A percentile compares a stretch with the other conserved stretches of the same genome.
Conservation (phyloP, 2,888 invertebrate species). For the Sympetrum striolatum region DNA sequence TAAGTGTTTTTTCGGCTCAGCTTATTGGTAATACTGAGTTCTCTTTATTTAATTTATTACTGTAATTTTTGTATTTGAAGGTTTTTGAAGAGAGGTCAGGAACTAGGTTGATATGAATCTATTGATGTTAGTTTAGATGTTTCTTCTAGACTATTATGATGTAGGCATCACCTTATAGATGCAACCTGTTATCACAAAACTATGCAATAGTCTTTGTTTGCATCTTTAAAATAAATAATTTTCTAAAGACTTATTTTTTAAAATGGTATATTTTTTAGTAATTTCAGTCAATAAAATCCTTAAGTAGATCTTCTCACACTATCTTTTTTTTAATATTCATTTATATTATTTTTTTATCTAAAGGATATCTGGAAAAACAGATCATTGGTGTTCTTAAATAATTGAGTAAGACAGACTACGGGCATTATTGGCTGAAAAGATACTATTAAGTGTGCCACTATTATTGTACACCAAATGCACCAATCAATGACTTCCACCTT, state of each 20-base stretch:
- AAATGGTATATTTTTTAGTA: slow-evolving; percentile 17
- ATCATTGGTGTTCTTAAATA: no score
- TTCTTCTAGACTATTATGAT: slow-evolving; percentile 29
- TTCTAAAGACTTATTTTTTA: not conserved
- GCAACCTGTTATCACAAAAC: slow-evolving; percentile 27
- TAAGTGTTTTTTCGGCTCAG: not conserved
- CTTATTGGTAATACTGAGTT: not conserved
- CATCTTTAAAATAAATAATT: slow-evolving; percentile 32
- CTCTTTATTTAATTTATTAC: not conserved
- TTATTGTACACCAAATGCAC: slow-evolving; percentile 32
- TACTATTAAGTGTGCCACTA: slow-evolving; percentile 18
- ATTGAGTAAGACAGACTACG: no score
- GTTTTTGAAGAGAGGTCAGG: slow-evolving; percentile 22
- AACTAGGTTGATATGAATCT: not conserved
- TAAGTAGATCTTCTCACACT: not conserved
- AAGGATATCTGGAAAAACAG: no score
- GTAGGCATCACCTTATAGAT: slow-evolving; percentile 34
- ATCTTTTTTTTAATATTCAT: no score
- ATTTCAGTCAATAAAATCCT: slow-evolving; percentile 19
- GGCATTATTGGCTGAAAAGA: slow-evolving; percentile 28
- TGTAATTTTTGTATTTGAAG: slow-evolving; percentile 7
- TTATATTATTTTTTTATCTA: no score
- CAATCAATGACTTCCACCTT: slow-evolving; percentile 1
- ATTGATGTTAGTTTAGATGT: slow-evolving; percentile 23
- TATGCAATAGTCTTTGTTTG: slow-evolving; percentile 34